phyloP scores from a whole-genome alignment of 2,797 vertebrate genomes.

The Enteromius afrohamiltoni region DNA sequence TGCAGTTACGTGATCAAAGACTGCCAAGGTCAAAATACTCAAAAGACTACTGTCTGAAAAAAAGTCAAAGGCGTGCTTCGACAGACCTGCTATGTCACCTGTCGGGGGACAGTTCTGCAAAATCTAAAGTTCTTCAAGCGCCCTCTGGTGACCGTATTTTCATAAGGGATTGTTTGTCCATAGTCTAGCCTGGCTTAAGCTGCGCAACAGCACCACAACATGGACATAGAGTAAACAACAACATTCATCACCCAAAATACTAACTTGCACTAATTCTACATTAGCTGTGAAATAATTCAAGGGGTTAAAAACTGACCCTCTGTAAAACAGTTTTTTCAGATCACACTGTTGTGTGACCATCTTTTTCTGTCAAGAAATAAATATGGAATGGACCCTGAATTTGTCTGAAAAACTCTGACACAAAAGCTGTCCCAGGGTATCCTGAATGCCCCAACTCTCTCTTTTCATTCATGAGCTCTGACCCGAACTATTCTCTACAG shows the following conservation, averaged over 20 bases:
- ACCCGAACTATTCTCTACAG: slow-evolving; percentile 43
- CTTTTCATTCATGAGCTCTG: slow-evolving; percentile 34
- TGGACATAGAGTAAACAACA: slow-evolving; percentile 53
- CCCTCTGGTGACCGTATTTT: slow-evolving; percentile 16
- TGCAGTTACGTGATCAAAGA: slow-evolving; percentile 35
- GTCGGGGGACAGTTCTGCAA: slow-evolving; percentile 21
- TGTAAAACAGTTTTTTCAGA: slow-evolving; percentile 42
- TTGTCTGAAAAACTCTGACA: slow-evolving; percentile 37
- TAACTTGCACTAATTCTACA: slow-evolving; percentile 33
- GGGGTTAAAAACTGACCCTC: slow-evolving; percentile 47
- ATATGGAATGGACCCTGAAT: slow-evolving; percentile 56
- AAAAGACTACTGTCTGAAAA: neutral
- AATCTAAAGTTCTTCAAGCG: slow-evolving; percentile 24
- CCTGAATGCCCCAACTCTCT: slow-evolving; percentile 25
- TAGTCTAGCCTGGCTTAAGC: slow-evolving; percentile 40
- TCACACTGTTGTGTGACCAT: slow-evolving; percentile 29
- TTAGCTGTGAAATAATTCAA: slow-evolving; percentile 40
- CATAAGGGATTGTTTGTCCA: slow-evolving; percentile 19
- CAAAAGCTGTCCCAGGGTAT: slow-evolving; percentile 36
- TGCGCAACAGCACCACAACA: slow-evolving; percentile 54
- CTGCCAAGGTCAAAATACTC: slow-evolving; percentile 9
- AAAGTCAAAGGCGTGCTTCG: slow-evolving; percentile 5
- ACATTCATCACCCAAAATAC: slow-evolving; percentile 35
- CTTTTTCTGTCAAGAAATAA: slow-evolving; percentile 41
- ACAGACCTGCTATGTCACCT: slow-evolving; percentile 32